Base-by-base conservation (phyloP, 2,113 vertebrate species). In the Boleophthalmus pectinirostris region DNA sequence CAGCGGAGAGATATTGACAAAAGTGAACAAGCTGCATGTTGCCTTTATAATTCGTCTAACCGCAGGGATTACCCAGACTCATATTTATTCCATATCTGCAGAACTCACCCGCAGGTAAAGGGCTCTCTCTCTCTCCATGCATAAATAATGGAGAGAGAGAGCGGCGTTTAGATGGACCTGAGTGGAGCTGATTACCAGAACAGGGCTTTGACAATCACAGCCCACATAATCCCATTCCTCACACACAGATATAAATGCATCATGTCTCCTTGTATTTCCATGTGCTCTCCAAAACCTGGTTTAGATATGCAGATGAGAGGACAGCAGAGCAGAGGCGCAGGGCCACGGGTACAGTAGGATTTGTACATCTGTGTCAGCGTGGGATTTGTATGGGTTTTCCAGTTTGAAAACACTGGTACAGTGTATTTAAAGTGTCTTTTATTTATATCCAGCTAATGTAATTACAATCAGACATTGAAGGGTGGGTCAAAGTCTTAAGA, bases 171-270 rank as follows among this genome's bases (percentile, higher is more conserved):
- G 82, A 58, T 61, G 58, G 58, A 86, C 58, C 58, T 67, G 69
- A 69, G 78, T 82, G 85, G 81, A 88, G 86, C 83, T 77, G 86
- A 91, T 89, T 85, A 87, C 80, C 35, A 80, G 77, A 85, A 91
- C 86, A 87, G 76, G 15, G 60, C 76, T 53, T 77, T 16, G 86
- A 89, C 86, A 88, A 88, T 82, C 86, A 84, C 53, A 3, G 43
- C 67, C 56, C 13, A 81, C 84, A 89, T 88, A 89, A 90, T 91
- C 86, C 87, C 78, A 72, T 90, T 88, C 83, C 82, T 85, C 87
- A 85, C 84, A 80, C 12, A 72, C 70, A 83, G 89, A 85, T 91
- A 82, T 87, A 79, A 89, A 85, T 87, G 84, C 81, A 85, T 92
- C 81, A 89, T 87, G 88, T 87, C 87, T 87, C 84, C 73, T 76